phyloP scores from a whole-genome alignment of 2,797 vertebrate species.

The Loris lydekkerianus region DNA sequence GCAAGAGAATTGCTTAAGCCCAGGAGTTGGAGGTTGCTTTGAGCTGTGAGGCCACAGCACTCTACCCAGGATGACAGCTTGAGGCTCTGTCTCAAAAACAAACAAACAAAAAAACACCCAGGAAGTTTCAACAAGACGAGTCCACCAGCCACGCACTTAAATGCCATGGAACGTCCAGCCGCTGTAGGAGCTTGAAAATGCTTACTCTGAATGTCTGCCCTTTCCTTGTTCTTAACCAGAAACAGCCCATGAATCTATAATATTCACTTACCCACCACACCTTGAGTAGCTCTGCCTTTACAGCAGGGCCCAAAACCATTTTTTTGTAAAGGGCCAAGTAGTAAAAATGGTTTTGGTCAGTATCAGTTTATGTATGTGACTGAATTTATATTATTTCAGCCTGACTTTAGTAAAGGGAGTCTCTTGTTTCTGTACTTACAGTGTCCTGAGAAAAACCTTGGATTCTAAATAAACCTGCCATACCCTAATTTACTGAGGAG shows the following conservation, averaged over 20 bases:
- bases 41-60: no score
- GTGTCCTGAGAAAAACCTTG: not conserved
- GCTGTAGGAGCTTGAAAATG: no score
- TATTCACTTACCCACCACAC: not conserved
- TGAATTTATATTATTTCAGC: not conserved
- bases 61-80: not conserved
- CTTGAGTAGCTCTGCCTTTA: not conserved
- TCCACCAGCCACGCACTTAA: no score
- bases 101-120: no score
- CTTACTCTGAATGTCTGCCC: not conserved
- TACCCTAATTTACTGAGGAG: not conserved
- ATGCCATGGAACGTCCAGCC: no score
- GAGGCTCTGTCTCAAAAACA: no score
- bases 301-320: not conserved
- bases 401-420: not conserved
- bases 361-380: not conserved
- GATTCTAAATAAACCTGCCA: not conserved
- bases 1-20: no score
- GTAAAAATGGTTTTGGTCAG: not conserved
- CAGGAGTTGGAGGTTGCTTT: no score
- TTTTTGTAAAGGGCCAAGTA: not conserved
- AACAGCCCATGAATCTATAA: not conserved
- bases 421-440: constrained; percentile 30
- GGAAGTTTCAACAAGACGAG: not conserved
- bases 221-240: not conserved